Conservation (phyloP, 2,797 vertebrate genomes). For the Numenius phaeopus region DNA sequence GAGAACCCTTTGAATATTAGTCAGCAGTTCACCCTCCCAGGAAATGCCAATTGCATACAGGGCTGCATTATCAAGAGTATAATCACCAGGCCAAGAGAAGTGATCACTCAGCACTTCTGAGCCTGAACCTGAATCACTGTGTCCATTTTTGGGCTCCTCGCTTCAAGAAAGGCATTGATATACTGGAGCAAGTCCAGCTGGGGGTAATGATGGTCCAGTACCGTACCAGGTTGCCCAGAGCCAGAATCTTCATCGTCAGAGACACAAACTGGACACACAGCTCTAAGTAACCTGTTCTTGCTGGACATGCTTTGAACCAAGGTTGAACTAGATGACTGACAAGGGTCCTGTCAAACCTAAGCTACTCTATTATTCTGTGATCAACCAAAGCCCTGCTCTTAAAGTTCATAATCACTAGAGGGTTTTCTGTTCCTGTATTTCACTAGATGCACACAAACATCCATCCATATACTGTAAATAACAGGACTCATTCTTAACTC, state of each 20-base stretch:
- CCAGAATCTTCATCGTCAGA: not conserved
- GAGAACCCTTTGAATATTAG: not conserved
- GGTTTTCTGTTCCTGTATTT: not conserved
- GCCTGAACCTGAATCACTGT: not conserved
- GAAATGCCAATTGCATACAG: not conserved
- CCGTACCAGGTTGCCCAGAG: not conserved
- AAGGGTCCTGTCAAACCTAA: not conserved
- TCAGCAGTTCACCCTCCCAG: not conserved
- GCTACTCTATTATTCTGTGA: not conserved
- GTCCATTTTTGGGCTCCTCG: not conserved
- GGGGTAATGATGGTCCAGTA: not conserved
- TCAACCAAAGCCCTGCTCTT: not conserved
- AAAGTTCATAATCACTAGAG: not conserved
- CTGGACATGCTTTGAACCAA: not conserved
- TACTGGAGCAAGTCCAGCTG: not conserved
- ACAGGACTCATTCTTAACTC: not conserved
- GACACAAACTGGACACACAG: not conserved
- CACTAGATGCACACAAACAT: not conserved
- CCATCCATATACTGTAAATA: not conserved
- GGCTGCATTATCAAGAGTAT: not conserved
- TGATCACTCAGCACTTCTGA: not conserved
- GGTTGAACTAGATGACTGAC: not conserved
- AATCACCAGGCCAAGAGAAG: not conserved
- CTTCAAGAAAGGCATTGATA: not conserved
- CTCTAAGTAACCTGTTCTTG: not conserved